Percentiles rank a stretch among this genome's conserved stretches.
These are phyloP conservation scores for Tromatobia lineatoria DNA, from an alignment of 2,888 invertebrate species.

Conservation along the genomic window DNA sequence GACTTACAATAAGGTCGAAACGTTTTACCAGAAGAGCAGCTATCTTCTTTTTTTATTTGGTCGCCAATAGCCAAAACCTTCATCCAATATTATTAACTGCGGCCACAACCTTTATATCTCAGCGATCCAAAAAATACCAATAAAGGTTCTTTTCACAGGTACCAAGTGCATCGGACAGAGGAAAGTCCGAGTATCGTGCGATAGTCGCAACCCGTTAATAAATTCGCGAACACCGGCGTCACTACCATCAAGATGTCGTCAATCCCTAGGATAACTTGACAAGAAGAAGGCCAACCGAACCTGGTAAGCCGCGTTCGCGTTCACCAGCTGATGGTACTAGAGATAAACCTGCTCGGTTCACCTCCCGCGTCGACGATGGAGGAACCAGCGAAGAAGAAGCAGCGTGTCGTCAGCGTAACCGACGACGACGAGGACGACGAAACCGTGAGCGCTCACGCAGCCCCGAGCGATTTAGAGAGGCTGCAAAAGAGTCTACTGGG, in stretches of 20 bases:
- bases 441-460: slow-evolving; percentile 84
- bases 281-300: slow-evolving; percentile 61
- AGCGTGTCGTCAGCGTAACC: slow-evolving; percentile 88
- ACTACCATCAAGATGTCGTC: slow-evolving; percentile 61
- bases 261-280: slow-evolving; percentile 78
- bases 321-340: slow-evolving; percentile 89
- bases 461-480: slow-evolving; percentile 87
- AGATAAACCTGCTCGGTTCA: slow-evolving; percentile 86
- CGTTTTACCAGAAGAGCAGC: no score
- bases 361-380: slow-evolving; percentile 89
- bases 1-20: no score
- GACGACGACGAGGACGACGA: slow-evolving; percentile 88
- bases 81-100: no score
- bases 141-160: slow-evolving; percentile 27
- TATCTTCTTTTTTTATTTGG: no score
- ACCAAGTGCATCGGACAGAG: not conserved
- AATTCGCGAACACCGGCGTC: slow-evolving; percentile 18
- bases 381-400: slow-evolving; percentile 94
- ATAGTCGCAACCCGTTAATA: slow-evolving; percentile 4
- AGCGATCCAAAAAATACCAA: not conserved
- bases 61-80: no score
- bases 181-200: not conserved
- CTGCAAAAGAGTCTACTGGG: slow-evolving; percentile 90
- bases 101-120: no score
- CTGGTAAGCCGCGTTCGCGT: slow-evolving; percentile 36